Base-by-base conservation (phyloP, 2,888 invertebrate species). In the Taphrorychus bicolor region DNA sequence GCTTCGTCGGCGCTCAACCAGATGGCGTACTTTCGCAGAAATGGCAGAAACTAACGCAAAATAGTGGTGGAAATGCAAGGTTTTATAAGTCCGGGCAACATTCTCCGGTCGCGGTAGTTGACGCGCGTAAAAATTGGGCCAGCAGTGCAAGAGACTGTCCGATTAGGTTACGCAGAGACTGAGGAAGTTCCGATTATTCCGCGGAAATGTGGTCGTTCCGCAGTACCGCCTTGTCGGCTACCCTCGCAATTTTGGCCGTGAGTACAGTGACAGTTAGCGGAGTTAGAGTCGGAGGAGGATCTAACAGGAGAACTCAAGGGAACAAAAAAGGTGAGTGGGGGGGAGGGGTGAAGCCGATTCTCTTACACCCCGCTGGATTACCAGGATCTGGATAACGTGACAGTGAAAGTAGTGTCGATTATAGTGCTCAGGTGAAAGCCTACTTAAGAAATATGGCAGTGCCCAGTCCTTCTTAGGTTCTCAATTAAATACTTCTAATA, bases 31-130 rank as follows among this genome's bases (percentile, higher is more conserved):
- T 67, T 67, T 67, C 62, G 53, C 49, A 63, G 23, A 49, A 21
- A 17, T 16, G 48, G n/a, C 62, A 66, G 61, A 56, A 49, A 60
- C 56, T 60, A 60, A 19, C 41, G 49, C 57, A 49, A 56, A 60
- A 66, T 59, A 65, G 70, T 70, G 68, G 70, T 70, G 69, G 70
- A 14, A 70, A 65, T 51, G 71, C 86, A 86, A 87, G 87, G 86
- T 87, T 86, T 87, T 86, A 87, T 86, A 87, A 86, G 84, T 84
- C 84, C 85, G 82, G 85, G 85, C 84, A 85, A 85, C 82, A 85
- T 85, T 84, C 83, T 82, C 84, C 83, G 83, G 84, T 62, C 69
- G 73, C 71, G 71, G 72, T 73, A 73, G 85, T 70, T 60, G 70
- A 68, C 64, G 84, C 85, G 85, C 86, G 84, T 85, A 86, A 86